Percentiles rank a stretch among this genome's conserved stretches.
These are phyloP conservation scores for Sabellastarte sp. DNA, from an alignment of 2,888 invertebrate species.

Conservation along the genomic window DNA sequence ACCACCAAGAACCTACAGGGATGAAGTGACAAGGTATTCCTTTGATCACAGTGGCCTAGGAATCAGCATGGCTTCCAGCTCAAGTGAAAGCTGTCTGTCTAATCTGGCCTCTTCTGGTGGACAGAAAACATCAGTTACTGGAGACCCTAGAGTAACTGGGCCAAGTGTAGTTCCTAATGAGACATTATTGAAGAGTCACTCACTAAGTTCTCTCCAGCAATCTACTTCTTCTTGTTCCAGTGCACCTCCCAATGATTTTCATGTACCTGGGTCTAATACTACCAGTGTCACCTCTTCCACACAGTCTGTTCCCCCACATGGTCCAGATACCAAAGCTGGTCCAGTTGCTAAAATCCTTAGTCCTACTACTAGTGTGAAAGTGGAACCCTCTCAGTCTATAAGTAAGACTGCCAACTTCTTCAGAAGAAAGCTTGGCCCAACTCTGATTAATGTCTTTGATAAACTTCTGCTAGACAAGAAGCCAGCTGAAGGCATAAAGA, in stretches of 20 bases:
- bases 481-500: neutral
- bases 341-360: neutral
- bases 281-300: neutral
- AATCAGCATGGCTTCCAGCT: neutral
- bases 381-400: neutral
- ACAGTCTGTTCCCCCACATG: neutral
- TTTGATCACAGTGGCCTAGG: conserved; percentile 15
- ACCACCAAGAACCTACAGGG: conserved; percentile 15
- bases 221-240: no score
- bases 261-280: neutral
- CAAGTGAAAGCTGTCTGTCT: neutral
- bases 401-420: conserved; percentile 9
- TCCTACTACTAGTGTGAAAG: conserved; percentile 8
- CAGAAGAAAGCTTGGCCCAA: conserved; percentile 24
- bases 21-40: conserved; percentile 22
- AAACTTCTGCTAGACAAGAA: conserved; percentile 20
- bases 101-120: neutral
- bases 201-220: no score
- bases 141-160: neutral
- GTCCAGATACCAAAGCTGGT: neutral
- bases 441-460: conserved; percentile 26
- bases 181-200: neutral
- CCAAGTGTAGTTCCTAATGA: no score
- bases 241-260: neutral
- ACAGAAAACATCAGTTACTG: neutral